Percentiles rank a stretch among this genome's conserved stretches.
These are phyloP conservation scores for Terrapene triunguis DNA, from an alignment of 2,113 vertebrate species.

Conservation along the genomic window DNA sequence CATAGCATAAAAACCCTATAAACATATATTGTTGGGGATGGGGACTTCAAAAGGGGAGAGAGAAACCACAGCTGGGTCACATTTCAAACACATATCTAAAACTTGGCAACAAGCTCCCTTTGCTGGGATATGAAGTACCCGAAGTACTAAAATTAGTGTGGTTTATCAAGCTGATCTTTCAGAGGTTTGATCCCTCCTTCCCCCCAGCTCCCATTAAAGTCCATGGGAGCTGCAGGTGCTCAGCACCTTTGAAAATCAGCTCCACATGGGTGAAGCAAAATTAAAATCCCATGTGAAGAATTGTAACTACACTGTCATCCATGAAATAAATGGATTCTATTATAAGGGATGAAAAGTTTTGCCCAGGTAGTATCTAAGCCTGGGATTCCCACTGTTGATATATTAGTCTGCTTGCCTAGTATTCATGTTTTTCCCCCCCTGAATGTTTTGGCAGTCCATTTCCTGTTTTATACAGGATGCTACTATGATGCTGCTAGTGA, in stretches of 20 bases:
- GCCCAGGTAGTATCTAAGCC: background rate
- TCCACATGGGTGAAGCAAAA: background rate
- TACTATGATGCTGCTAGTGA: background rate
- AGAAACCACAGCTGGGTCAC: background rate
- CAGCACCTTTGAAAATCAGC: background rate
- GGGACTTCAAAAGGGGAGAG: background rate
- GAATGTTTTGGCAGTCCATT: background rate
- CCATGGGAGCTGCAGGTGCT: background rate
- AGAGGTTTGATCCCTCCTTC: too few relatives aligned
- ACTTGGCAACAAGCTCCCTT: background rate
- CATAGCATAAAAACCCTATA: background rate
- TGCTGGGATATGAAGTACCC: fast-evolving
- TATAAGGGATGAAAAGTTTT: background rate
- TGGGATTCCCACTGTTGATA: background rate
- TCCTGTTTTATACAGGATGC: background rate
- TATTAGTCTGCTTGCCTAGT: background rate
- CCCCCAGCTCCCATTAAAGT: background rate
- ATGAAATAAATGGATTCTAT: background rate
- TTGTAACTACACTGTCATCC: background rate
- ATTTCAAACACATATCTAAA: background rate
- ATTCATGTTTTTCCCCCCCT: background rate
- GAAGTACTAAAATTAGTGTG: background rate
- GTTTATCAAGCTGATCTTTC: fast-evolving
- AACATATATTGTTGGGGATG: background rate
- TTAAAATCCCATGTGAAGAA: background rate